These are phyloP conservation scores for Actinia equina DNA, from an alignment of 64 coral and sea anemone species.

Conservation along the genomic window DNA sequence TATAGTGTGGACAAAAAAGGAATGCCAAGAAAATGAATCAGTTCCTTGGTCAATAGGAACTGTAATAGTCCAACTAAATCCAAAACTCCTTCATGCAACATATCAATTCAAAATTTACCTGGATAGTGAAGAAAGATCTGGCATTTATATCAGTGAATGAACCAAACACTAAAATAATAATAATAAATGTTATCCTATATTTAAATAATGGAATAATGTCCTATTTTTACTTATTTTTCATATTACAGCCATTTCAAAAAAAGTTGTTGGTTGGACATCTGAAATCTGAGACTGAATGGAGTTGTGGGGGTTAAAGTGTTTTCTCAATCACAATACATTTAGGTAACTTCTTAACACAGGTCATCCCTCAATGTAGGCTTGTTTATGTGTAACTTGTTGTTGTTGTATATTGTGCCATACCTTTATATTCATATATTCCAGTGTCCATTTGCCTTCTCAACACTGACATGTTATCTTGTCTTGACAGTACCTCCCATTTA, in stretches of 20 bases:
- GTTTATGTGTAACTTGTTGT: no score
- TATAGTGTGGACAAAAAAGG: no score
- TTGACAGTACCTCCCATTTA: conserved; percentile 54
- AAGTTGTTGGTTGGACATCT: no score
- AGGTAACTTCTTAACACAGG: no score
- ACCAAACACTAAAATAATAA: conserved; percentile 64
- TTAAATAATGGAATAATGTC: neutral
- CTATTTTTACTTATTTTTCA: neutral
- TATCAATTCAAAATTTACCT: conserved; percentile 22
- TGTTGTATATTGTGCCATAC: neutral
- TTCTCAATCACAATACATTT: no score
- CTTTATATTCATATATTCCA: conserved; percentile 77
- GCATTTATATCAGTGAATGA: conserved; percentile 75
- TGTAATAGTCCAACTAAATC: neutral
- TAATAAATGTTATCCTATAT: neutral
- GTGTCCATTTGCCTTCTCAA: conserved; percentile 59
- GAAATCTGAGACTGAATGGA: no score
- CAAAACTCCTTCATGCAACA: no score
- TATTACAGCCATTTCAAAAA: no score
- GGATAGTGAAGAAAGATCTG: conserved; percentile 52
- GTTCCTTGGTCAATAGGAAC: neutral
- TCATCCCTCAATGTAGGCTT: no score
- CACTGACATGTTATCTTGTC: conserved; percentile 51
- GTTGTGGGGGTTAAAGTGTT: no score
- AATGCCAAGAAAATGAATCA: no score